These are phyloP conservation scores for cattle (Bos taurus) DNA, from an alignment of 2,113 vertebrate genomes.

Conservation along the genomic window DNA sequence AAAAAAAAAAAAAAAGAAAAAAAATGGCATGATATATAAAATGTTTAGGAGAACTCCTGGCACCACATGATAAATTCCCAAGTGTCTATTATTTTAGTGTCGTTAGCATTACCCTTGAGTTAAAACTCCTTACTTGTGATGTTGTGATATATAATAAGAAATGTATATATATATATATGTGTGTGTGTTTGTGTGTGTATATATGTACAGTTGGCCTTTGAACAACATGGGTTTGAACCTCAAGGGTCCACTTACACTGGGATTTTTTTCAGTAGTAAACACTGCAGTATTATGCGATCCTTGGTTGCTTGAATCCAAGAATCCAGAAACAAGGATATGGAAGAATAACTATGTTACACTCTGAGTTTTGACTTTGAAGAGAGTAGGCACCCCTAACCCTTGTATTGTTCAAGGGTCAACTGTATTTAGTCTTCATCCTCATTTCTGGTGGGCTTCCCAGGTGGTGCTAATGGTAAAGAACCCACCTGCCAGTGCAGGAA, in stretches of 20 bases:
- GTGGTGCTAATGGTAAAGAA: background rate
- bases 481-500: background rate
- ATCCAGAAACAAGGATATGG: background rate
- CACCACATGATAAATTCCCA: background rate
- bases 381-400: background rate
- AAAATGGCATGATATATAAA: background rate
- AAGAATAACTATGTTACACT: background rate
- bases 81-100: background rate
- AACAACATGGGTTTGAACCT: background rate
- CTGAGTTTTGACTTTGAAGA: background rate
- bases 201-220: background rate
- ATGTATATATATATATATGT: background rate
- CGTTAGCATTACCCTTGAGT: background rate
- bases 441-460: background rate
- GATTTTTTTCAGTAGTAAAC: background rate
- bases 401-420: background rate
- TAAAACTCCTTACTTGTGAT: background rate
- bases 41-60: background rate
- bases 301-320: background rate
- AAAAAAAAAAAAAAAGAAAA: background rate
- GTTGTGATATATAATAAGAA: background rate
- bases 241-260: background rate
- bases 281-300: background rate
- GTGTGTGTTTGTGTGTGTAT: fast-evolving
- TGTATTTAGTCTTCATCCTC: background rate